Conservation (phyloP, 2,888 invertebrate genomes). For the Agrochola litura region DNA sequence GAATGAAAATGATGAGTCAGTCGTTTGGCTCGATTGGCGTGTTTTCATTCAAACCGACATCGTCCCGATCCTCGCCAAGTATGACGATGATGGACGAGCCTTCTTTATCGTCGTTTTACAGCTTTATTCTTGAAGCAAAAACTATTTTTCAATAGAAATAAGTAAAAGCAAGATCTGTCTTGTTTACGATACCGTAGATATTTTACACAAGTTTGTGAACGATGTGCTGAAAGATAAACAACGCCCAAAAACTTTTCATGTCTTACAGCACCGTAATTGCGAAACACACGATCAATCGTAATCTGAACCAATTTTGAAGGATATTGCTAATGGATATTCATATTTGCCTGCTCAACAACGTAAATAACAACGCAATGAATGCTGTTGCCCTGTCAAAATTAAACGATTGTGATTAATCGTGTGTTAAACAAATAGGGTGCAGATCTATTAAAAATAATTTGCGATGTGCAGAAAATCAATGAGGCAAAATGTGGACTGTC, state of each 20-base stretch:
- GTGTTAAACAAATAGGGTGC: too few species aligned
- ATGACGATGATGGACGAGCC: slow-evolving; percentile 68
- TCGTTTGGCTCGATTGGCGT: slow-evolving; percentile 78
- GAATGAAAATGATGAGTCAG: slow-evolving; percentile 86
- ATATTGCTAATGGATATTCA: too few species aligned
- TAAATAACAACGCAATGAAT: too few species aligned
- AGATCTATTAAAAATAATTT: not conserved
- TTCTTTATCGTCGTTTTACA: slow-evolving; percentile 59
- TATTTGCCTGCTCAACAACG: too few species aligned
- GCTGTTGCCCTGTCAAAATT: too few species aligned
- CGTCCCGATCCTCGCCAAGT: slow-evolving; percentile 70
- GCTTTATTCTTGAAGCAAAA: slow-evolving; percentile 23
- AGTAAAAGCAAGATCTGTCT: slow-evolving; percentile 7
- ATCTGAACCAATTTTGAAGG: too few species aligned
- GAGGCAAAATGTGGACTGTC: slow-evolving; percentile 17
- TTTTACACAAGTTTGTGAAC: slow-evolving; percentile 6
- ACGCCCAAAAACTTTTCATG: not conserved
- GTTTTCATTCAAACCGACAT: slow-evolving; percentile 77
- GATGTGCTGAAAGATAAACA: slow-evolving; percentile 7
- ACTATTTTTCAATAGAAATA: slow-evolving; percentile 13
- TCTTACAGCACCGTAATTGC: not conserved
- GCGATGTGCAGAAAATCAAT: slow-evolving; percentile 39
- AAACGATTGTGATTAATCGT: too few species aligned
- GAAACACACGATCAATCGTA: too few species aligned
- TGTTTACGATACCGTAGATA: slow-evolving; percentile 26